phyloP scores from a whole-genome alignment of 2,797 vertebrate genomes.

The Paramormyrops hopkinsi region DNA sequence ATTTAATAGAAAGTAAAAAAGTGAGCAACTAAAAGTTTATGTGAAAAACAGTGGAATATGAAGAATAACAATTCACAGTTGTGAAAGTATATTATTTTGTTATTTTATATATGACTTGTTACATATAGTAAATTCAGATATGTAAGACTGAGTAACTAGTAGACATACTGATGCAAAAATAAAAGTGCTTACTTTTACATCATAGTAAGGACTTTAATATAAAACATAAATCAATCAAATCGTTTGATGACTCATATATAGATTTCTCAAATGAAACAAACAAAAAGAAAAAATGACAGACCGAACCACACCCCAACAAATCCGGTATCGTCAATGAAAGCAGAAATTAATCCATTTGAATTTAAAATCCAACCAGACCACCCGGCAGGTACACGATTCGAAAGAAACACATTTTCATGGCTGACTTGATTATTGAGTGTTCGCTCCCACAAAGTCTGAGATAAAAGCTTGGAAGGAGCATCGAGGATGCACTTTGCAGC shows the following conservation, averaged over 20 bases:
- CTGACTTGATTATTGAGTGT: slow-evolving; percentile 45
- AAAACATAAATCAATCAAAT: not conserved
- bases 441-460: slow-evolving; percentile 44
- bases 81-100: not conserved
- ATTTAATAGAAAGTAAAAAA: not conserved
- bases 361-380: slow-evolving; percentile 32
- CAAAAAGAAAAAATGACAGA: not conserved
- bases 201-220: not conserved
- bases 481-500: slow-evolving; percentile 45
- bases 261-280: not conserved
- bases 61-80: not conserved
- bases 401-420: slow-evolving; percentile 46
- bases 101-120: not conserved
- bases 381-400: slow-evolving; percentile 17
- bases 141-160: not conserved
- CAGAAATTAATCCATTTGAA: slow-evolving; percentile 13
- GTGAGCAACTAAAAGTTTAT: not conserved
- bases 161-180: not conserved
- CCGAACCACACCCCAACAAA: not conserved
- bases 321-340: slow-evolving; percentile 12
- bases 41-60: not conserved
- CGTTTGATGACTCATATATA: not conserved
- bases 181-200: not conserved
- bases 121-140: not conserved
- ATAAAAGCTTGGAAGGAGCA: slow-evolving; percentile 57